Evolutionary conservation across 1,140 invertebrate species (phyloP).

Genomic region (Oryctes rhinoceros): DNA sequence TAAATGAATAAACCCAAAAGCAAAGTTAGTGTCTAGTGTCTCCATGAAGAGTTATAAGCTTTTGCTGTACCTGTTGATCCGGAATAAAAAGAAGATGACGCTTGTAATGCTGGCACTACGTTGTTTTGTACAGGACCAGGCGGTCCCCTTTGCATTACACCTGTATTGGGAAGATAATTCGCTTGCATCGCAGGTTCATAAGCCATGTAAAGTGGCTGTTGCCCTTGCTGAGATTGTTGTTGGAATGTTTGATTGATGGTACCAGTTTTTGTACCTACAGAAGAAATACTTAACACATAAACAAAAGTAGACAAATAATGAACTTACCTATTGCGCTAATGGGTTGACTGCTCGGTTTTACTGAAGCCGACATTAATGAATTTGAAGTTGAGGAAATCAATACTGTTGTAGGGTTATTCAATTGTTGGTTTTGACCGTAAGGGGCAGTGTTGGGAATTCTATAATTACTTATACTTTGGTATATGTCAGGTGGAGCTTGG

Average conservation of each 20-base stretch:
- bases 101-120: constrained; percentile 57
- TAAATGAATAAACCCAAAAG: constrained; percentile 48
- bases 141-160: constrained; percentile 59
- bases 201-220: constrained; percentile 57
- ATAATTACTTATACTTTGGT: constrained; percentile 70
- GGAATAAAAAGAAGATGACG: constrained; percentile 60
- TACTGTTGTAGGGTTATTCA: constrained; percentile 85
- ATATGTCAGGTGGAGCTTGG: constrained; percentile 77
- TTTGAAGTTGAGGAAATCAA: constrained; percentile 88
- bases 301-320: neutral
- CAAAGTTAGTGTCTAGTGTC: constrained; percentile 50
- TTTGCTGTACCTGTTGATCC: constrained; percentile 58
- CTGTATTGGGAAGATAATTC: constrained; percentile 57
- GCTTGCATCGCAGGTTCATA: constrained; percentile 58
- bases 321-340: constrained; percentile 79
- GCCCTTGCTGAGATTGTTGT: constrained; percentile 59
- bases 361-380: constrained; percentile 88
- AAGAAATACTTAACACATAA: neutral
- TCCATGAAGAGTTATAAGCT: constrained; percentile 52
- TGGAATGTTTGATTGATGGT: constrained; percentile 59
- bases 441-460: constrained; percentile 69
- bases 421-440: constrained; percentile 80
- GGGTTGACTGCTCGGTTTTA: constrained; percentile 84
- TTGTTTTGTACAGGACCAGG: constrained; percentile 57
- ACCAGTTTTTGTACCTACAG: constrained; percentile 59